These are phyloP conservation scores for Bombus balteatus DNA, from an alignment of 1,140 invertebrate genomes.

Conservation along the genomic window DNA sequence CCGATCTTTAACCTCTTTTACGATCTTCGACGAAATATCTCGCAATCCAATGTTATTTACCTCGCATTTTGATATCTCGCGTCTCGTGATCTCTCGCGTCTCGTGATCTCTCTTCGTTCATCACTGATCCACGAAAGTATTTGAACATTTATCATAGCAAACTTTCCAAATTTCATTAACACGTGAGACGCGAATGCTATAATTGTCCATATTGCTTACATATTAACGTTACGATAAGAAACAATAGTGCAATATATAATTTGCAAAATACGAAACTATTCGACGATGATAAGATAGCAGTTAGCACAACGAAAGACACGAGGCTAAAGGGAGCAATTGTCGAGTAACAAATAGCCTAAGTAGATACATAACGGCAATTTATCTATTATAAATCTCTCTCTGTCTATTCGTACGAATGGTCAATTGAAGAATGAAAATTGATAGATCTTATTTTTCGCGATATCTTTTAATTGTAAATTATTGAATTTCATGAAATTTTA, in stretches of 20 bases:
- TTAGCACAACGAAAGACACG: conserved; percentile 10
- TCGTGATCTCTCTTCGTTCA: not conserved
- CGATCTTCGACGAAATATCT: not conserved
- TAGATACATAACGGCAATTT: conserved; percentile 43
- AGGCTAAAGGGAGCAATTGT: conserved; percentile 24
- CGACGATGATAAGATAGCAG: not conserved
- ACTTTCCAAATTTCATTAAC: not conserved
- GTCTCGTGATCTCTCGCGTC: not conserved
- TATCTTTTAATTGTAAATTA: too few relatives aligned
- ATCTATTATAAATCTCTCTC: conserved; percentile 30
- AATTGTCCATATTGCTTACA: too few relatives aligned
- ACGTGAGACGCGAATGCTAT: too few relatives aligned
- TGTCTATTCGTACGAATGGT: not conserved
- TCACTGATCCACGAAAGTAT: not conserved
- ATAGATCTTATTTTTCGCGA: not conserved
- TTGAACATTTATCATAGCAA: too few relatives aligned
- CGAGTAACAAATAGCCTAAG: conserved; percentile 1
- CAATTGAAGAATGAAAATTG: conserved; percentile 29
- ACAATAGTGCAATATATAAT: too few relatives aligned
- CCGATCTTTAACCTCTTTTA: not conserved
- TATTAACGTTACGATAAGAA: too few relatives aligned
- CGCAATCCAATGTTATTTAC: not conserved
- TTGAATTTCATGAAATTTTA: not conserved
- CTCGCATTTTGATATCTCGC: not conserved
- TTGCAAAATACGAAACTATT: too few relatives aligned